Evolutionary conservation across 1,140 invertebrate genomes (phyloP).

Genomic region (Hydropsyche tenuis): DNA sequence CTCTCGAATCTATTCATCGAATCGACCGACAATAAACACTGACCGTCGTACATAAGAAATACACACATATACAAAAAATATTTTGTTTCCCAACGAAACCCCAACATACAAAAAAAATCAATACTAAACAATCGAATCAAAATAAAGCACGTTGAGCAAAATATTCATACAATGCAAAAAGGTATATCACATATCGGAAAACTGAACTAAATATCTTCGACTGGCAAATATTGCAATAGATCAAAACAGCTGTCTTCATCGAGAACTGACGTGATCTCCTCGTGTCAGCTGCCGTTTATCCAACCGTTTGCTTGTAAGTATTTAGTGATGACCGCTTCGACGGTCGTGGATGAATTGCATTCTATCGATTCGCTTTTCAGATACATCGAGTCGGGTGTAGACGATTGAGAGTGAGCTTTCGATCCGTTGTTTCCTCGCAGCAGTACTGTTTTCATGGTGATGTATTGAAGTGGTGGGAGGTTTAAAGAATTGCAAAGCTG

Average conservation of each 20-base stretch:
- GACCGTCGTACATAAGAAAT: too few relatives aligned
- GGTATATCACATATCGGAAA: background rate
- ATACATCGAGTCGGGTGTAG: constrained; percentile 32
- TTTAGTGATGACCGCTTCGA: constrained; percentile 53
- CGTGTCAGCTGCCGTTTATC: constrained; percentile 49
- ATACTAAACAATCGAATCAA: too few relatives aligned
- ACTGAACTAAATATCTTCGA: constrained; percentile 36
- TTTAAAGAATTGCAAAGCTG: constrained; percentile 58
- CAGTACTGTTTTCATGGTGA: constrained; percentile 60
- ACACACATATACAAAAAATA: too few relatives aligned
- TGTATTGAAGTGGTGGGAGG: constrained; percentile 59
- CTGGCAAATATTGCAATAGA: constrained; percentile 37
- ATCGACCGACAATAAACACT: too few relatives aligned
- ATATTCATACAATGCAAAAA: background rate
- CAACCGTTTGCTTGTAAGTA: constrained; percentile 58
- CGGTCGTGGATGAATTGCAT: constrained; percentile 43
- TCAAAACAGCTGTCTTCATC: constrained; percentile 41
- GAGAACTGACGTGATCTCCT: constrained; percentile 29
- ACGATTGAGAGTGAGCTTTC: constrained; percentile 38
- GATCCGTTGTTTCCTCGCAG: constrained; percentile 51
- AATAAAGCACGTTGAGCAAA: too few relatives aligned
- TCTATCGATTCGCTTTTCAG: constrained; percentile 25
- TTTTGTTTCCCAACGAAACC: too few relatives aligned
- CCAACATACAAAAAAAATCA: too few relatives aligned
- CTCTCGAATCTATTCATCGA: too few relatives aligned